Conservation (phyloP, 2,797 vertebrate genomes). For the Margarornis squamiger region DNA sequence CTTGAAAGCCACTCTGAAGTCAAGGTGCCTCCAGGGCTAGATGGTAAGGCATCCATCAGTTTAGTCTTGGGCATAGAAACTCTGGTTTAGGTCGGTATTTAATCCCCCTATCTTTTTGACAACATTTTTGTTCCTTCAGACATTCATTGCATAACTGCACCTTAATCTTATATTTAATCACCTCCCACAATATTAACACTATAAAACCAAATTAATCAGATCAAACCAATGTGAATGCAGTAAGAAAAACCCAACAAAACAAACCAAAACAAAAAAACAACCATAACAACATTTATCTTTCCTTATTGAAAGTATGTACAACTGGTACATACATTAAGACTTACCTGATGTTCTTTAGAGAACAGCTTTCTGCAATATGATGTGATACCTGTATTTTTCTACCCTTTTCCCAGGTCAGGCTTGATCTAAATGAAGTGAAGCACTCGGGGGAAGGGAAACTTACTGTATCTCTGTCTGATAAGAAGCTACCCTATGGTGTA, state of each 20-base stretch:
- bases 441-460: constrained; percentile 30
- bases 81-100: not conserved
- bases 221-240: not conserved
- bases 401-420: constrained; percentile 32
- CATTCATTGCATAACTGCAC: not conserved
- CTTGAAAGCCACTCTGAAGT: not conserved
- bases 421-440: constrained; percentile 38
- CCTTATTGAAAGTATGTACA: not conserved
- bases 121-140: not conserved
- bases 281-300: not conserved
- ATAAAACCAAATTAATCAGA: not conserved
- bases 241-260: not conserved
- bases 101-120: not conserved
- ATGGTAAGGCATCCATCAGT: not conserved
- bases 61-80: not conserved
- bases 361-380: constrained; percentile 10
- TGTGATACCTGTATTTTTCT: constrained; percentile 11
- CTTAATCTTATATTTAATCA: not conserved
- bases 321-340: constrained; percentile 27
- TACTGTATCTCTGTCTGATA: constrained; percentile 57
- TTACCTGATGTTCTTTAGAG: constrained; percentile 55
- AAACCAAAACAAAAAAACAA: not conserved
- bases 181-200: not conserved
- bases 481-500: constrained; percentile 56
- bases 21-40: not conserved